Base-by-base conservation (phyloP, 2,888 invertebrate species). In the Zaprionus lineosus region DNA sequence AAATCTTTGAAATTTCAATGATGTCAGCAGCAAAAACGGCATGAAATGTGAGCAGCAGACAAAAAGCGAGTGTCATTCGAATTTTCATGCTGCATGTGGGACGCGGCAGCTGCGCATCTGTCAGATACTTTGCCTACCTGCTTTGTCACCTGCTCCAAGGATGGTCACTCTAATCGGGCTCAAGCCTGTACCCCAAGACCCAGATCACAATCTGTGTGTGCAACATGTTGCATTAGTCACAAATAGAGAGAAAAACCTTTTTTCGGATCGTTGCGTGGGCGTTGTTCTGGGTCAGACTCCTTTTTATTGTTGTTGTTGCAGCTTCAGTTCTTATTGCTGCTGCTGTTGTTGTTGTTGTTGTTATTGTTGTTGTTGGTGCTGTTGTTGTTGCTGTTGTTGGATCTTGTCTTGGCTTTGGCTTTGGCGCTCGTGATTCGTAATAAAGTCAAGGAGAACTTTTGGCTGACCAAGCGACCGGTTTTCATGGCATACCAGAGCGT, bases 361-460 rank as follows among this genome's bases (percentile, higher is more conserved):
- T 24, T 24, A n/a, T 24, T 31, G 11, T 31, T 26, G 29, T 39
- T 47, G 59, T 24, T 24, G 24, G 6, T 31, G 11, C 11, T 26
- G 29, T 39, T 47, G 59, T n/a, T n/a, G n/a, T 24, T 24, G 24
- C n/a, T 31, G 11, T 31, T 26, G 29, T 39, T 47, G 59, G 73
- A 74, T 77, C 63, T 73, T 83, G 84, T 64, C 66, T 59, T 57
- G 61, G 55, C 73, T 69, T 58, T 69, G 69, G 58, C 63, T 77
- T 51, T 60, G 66, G 58, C n/a, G n/a, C 65, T 83, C 84, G 84
- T 82, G 83, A 77, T 84, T 59, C 70, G 63, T 63, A 84, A 82
- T 81, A 75, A 78, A 81, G 85, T 81, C 79, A 81, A 81, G 79
- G 79, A 82, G 85, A 81, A 73, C 78, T 60, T 52, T 64, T 44